Percentiles rank a stretch among this genome's conserved stretches.
Evolutionary conservation across 1,140 invertebrate genomes (phyloP).

Genomic region (Drosophila oshimai): DNA sequence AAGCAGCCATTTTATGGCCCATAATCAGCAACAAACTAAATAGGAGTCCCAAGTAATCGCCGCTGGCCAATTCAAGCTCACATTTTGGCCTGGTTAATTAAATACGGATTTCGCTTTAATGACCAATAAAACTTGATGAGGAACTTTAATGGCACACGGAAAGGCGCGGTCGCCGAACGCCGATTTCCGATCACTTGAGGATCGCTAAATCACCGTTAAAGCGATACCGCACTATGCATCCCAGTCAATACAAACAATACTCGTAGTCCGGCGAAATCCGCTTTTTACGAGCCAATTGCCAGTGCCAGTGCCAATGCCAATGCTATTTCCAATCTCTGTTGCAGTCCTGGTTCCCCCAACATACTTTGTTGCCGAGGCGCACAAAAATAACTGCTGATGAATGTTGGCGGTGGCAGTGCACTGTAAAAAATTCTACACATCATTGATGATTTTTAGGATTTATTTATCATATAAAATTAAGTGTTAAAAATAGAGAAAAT

Average conservation of each 20-base stretch:
- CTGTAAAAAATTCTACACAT: neutral
- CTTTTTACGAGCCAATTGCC: slow-evolving; percentile 76
- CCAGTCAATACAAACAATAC: slow-evolving; percentile 28
- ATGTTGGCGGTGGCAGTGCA: slow-evolving; percentile 19
- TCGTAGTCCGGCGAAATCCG: slow-evolving; percentile 40
- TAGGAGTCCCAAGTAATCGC: slow-evolving; percentile 27
- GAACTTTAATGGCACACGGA: slow-evolving; percentile 65
- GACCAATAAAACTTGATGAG: slow-evolving; percentile 82
- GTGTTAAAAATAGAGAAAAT: neutral
- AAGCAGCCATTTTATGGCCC: slow-evolving; percentile 24
- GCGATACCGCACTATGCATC: slow-evolving; percentile 64
- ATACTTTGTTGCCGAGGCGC: slow-evolving; percentile 76
- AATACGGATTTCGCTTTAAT: slow-evolving; percentile 81
- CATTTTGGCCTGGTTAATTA: slow-evolving; percentile 81
- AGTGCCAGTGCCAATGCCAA: slow-evolving; percentile 32
- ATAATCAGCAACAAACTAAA: slow-evolving; percentile 75
- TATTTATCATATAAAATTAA: neutral
- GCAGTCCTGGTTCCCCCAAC: neutral
- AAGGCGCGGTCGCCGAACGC: neutral
- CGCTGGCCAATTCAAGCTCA: slow-evolving; percentile 80
- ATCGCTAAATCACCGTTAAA: slow-evolving; percentile 78
- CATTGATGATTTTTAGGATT: neutral
- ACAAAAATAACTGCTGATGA: slow-evolving; percentile 82
- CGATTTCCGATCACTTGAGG: neutral
- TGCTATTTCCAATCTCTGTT: neutral